A percentile compares a stretch with the other conserved stretches of the same genome.
These are phyloP conservation scores for Pelobates cultripes DNA, from an alignment of 2,797 vertebrate genomes.

Conservation along the genomic window DNA sequence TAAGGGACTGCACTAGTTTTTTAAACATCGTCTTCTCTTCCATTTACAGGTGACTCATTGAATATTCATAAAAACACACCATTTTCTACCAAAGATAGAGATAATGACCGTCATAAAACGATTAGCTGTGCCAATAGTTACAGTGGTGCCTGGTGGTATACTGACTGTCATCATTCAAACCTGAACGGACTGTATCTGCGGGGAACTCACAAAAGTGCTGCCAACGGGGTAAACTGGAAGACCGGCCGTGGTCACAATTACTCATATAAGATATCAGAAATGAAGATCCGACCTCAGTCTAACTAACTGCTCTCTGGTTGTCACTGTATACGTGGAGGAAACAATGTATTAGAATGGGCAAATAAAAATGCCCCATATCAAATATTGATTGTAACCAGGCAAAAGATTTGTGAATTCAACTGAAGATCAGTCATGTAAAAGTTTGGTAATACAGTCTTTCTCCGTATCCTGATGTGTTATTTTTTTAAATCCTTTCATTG, in stretches of 20 bases:
- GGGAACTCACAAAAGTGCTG: constrained; percentile 11
- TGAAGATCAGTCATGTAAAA: too few relatives aligned
- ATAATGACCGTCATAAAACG: not conserved
- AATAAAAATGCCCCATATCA: too few relatives aligned
- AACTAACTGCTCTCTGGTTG: too few relatives aligned
- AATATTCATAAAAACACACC: not conserved
- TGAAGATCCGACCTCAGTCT: constrained; percentile 18
- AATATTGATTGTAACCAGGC: too few relatives aligned
- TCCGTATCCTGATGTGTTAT: too few relatives aligned
- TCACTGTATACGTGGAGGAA: too few relatives aligned
- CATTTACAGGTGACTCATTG: constrained; percentile 14
- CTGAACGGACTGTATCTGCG: constrained; percentile 14
- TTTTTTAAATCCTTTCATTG: too few relatives aligned
- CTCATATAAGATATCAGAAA: constrained; percentile 24
- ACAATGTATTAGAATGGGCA: too few relatives aligned
- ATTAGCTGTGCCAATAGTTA: not conserved
- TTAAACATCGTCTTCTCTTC: not conserved
- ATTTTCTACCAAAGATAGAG: constrained; percentile 22
- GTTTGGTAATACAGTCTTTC: too few relatives aligned
- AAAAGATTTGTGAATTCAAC: too few relatives aligned
- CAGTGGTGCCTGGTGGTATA: constrained; percentile 33
- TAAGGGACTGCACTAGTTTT: too few relatives aligned
- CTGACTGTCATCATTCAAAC: constrained; percentile 1
- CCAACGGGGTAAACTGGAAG: constrained; percentile 14
- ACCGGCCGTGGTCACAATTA: not conserved